Conservation (phyloP, 2,797 vertebrate genomes). For the Tamandua tetradactyla region DNA sequence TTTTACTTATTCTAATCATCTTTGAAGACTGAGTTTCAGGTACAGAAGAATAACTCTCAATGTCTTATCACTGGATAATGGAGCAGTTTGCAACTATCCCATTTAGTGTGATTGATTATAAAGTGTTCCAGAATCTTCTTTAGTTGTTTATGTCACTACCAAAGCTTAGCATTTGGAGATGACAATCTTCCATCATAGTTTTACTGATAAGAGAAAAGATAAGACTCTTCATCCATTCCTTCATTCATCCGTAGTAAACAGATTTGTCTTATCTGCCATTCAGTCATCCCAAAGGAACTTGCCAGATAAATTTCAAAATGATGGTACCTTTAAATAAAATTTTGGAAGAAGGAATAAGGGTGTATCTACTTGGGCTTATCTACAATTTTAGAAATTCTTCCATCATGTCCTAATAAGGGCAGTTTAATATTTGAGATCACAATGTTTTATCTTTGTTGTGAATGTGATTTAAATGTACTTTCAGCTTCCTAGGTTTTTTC, state of each 20-base stretch:
- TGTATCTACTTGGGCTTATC: not conserved
- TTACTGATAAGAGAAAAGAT: not conserved
- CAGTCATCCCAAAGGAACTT: constrained; percentile 13
- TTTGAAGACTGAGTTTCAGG: not conserved
- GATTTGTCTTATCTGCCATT: not conserved
- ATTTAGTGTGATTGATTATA: not conserved
- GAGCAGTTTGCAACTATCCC: not conserved
- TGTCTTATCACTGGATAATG: not conserved
- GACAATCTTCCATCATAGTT: not conserved
- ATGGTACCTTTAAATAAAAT: not conserved
- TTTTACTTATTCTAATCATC: not conserved
- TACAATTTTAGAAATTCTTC: constrained; percentile 3
- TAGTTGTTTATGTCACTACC: not conserved
- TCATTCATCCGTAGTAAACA: not conserved
- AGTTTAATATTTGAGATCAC: not conserved
- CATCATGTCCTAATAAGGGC: not conserved
- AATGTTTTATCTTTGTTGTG: not conserved
- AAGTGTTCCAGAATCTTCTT: constrained; percentile 7
- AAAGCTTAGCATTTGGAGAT: not conserved
- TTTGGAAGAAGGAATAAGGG: not conserved
- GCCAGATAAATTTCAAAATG: not conserved
- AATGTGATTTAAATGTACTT: constrained; percentile 43
- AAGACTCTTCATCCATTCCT: not conserved
- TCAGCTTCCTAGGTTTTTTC: not conserved
- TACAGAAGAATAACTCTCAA: not conserved